Conservation (phyloP, 2,888 invertebrate genomes). For the Chouioia cunea region DNA sequence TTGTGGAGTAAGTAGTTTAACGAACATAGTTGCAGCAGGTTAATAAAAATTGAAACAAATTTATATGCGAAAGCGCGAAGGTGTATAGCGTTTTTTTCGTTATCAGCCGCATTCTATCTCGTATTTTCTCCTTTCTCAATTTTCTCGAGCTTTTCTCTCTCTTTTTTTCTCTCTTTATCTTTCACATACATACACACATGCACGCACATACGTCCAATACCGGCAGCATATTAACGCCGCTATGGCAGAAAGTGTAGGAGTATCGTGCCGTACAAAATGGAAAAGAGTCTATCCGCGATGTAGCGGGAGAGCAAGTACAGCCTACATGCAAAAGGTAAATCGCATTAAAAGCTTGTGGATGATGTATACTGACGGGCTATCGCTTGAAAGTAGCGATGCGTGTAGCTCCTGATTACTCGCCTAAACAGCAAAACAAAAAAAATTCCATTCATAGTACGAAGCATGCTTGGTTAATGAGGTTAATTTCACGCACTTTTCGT, state of each 20-base stretch:
- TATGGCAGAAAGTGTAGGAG: slow-evolving; percentile 14
- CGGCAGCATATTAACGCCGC: slow-evolving; percentile 4
- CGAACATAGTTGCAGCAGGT: no score
- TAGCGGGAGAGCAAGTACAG: background rate
- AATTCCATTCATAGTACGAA: slow-evolving; percentile 41
- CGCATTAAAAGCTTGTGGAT: slow-evolving; percentile 33
- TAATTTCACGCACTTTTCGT: slow-evolving; percentile 39
- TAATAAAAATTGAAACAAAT: no score
- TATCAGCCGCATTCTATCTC: background rate
- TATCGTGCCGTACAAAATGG: slow-evolving; percentile 21
- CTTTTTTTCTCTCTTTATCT: background rate
- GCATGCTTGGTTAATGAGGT: slow-evolving; percentile 35
- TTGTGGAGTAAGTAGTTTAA: no score
- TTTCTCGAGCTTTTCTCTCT: background rate
- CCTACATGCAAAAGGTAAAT: slow-evolving; percentile 22
- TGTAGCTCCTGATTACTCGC: slow-evolving; percentile 40
- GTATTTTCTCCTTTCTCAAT: background rate
- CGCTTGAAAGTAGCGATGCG: slow-evolving; percentile 41
- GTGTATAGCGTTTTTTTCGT: no score
- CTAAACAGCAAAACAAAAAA: slow-evolving; percentile 14
- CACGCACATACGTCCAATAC: no score
- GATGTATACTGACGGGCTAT: background rate
- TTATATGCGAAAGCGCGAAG: no score
- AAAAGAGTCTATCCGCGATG: background rate
- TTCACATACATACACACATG: no score